phyloP scores from a whole-genome alignment of 2,113 vertebrate species.

The Neofelis nebulosa region DNA sequence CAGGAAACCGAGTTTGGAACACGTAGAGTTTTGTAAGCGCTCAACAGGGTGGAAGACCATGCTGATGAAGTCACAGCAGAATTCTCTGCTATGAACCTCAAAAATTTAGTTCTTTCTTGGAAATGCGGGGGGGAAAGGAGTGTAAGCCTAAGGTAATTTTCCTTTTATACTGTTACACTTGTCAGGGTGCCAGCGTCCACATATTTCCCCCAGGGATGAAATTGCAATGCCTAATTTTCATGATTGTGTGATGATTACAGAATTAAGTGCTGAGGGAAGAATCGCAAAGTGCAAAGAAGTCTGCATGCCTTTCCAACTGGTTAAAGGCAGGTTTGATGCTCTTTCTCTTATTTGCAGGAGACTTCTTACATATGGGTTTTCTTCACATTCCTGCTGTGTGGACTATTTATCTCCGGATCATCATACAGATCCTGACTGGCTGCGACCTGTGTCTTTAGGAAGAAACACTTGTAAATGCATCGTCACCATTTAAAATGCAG shows the following conservation, averaged over 20 bases:
- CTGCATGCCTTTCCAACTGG: slow-evolving; percentile 68
- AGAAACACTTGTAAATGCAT: slow-evolving; percentile 56
- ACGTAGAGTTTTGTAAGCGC: background rate
- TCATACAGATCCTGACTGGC: slow-evolving; percentile 34
- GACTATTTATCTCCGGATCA: background rate
- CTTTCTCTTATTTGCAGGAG: background rate
- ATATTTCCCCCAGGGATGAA: slow-evolving; percentile 83
- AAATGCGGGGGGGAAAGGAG: slow-evolving; percentile 75
- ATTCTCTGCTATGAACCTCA: slow-evolving; percentile 32
- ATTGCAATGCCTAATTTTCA: slow-evolving; percentile 84
- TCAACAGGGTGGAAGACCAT: background rate
- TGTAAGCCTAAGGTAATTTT: slow-evolving; percentile 85
- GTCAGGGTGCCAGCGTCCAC: slow-evolving; percentile 82
- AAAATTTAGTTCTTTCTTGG: slow-evolving; percentile 81
- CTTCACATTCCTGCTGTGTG: slow-evolving; percentile 57
- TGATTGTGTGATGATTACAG: slow-evolving; percentile 84
- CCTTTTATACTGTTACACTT: slow-evolving; percentile 86
- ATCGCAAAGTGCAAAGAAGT: slow-evolving; percentile 78
- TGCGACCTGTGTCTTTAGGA: slow-evolving; percentile 60
- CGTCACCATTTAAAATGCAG: slow-evolving; percentile 3
- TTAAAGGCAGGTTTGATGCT: slow-evolving; percentile 48
- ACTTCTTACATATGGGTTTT: slow-evolving; percentile 26
- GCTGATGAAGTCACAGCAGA: background rate
- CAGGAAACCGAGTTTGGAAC: background rate
- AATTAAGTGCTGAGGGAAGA: slow-evolving; percentile 75